phyloP scores from a whole-genome alignment of 2,113 vertebrate genomes.

The Mionectes macconnelli region DNA sequence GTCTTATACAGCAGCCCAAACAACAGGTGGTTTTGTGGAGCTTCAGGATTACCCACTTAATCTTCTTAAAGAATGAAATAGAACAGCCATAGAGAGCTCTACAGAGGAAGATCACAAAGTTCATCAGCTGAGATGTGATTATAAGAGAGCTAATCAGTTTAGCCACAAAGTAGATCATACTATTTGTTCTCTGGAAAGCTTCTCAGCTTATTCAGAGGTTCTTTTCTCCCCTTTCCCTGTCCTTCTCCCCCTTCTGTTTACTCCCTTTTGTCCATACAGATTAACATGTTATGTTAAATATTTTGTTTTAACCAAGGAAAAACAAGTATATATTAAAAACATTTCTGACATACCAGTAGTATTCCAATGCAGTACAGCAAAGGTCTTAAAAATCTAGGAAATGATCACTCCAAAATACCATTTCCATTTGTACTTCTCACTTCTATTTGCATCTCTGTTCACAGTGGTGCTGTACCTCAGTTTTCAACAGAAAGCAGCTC shows the following conservation, averaged over 20 bases:
- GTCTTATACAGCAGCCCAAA: neutral
- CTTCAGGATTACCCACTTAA: constrained; percentile 53
- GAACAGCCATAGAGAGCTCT: constrained; percentile 10
- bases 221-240: neutral
- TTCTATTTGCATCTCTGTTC: neutral
- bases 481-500: neutral
- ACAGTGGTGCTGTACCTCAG: no score
- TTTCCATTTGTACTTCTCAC: neutral
- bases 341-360: neutral
- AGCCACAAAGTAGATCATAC: constrained; percentile 38
- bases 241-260: neutral
- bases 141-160: constrained; percentile 60
- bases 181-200: constrained; percentile 32
- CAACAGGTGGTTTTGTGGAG: constrained; percentile 57
- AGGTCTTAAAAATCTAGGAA: neutral
- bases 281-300: neutral
- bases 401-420: neutral
- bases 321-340: neutral
- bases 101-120: constrained; percentile 26
- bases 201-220: neutral
- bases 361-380: neutral
- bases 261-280: neutral
- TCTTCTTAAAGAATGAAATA: constrained; percentile 58
- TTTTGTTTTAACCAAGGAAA: neutral
- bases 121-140: constrained; percentile 59